These are phyloP conservation scores for Drosophila albomicans DNA, from an alignment of 1,140 invertebrate species.

Conservation along the genomic window DNA sequence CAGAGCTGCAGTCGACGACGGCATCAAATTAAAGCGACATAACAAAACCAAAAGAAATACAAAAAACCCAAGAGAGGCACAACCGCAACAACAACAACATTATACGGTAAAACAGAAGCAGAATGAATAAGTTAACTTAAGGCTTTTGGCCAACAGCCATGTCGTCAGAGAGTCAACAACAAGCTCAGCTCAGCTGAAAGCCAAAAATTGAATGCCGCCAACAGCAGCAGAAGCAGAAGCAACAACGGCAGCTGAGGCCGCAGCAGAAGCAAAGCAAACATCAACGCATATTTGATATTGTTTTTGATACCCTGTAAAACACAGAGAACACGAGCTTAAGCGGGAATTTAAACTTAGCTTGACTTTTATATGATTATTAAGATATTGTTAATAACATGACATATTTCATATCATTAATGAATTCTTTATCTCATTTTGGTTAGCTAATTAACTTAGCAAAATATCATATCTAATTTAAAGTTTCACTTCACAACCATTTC, in stretches of 20 bases:
- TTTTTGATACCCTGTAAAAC: conserved; percentile 23
- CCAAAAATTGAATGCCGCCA: conserved; percentile 34
- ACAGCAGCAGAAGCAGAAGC: conserved; percentile 9
- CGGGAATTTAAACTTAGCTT: too few species aligned
- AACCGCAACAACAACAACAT: conserved; percentile 18
- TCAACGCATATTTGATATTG: conserved; percentile 26
- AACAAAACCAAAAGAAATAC: conserved; percentile 12
- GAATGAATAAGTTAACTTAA: conserved; percentile 39
- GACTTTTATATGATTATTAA: too few species aligned
- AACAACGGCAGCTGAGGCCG: not conserved
- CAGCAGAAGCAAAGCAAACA: conserved; percentile 12
- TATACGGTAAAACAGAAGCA: conserved; percentile 49
- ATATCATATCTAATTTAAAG: too few species aligned
- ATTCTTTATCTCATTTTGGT: too few species aligned
- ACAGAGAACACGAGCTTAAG: too few species aligned
- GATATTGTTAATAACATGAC: too few species aligned
- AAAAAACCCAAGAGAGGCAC: conserved; percentile 27
- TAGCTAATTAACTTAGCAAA: too few species aligned
- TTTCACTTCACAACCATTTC: not conserved
- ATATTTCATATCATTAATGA: too few species aligned
- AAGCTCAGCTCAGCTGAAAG: conserved; percentile 23
- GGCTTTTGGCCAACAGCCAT: conserved; percentile 40
- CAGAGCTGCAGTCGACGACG: conserved; percentile 41
- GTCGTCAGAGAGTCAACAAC: conserved; percentile 42
- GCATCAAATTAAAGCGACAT: conserved; percentile 34